A percentile compares a stretch with the other conserved stretches of the same genome.
These are phyloP conservation scores for Venustoraphidia nigricollis DNA, from an alignment of 2,888 invertebrate species.

Conservation along the genomic window DNA sequence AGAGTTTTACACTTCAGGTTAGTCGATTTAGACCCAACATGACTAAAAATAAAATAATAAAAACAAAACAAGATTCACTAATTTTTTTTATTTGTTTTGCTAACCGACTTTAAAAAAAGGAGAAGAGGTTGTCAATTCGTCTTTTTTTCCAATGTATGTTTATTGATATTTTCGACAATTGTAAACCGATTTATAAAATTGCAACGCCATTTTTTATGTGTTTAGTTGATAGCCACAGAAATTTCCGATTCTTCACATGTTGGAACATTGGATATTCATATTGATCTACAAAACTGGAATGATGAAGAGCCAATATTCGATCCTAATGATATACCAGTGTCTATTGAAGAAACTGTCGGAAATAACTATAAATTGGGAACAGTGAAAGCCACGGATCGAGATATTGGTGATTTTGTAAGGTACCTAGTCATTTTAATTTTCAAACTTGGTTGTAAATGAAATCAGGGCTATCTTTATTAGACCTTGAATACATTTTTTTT, in stretches of 20 bases:
- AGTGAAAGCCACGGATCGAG: conserved; percentile 41
- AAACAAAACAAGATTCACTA: neutral
- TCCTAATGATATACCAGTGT: conserved; percentile 20
- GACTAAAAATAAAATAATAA: neutral
- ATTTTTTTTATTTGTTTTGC: too few relatives aligned
- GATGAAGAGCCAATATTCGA: conserved; percentile 53
- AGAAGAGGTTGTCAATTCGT: too few relatives aligned
- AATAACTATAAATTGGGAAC: conserved; percentile 31
- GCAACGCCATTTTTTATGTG: too few relatives aligned
- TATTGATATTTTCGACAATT: too few relatives aligned
- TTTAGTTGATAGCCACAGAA: too few relatives aligned
- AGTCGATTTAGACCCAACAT: conserved; percentile 1
- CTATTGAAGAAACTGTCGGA: conserved; percentile 39
- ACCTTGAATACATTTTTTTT: too few relatives aligned
- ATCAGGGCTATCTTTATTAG: too few relatives aligned
- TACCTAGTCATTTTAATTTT: conserved; percentile 23
- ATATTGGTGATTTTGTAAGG: conserved; percentile 42
- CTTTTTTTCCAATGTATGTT: too few relatives aligned
- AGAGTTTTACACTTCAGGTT: conserved; percentile 28
- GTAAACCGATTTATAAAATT: too few relatives aligned
- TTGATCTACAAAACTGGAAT: conserved; percentile 48
- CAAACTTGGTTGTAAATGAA: too few relatives aligned
- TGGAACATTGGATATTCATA: conserved; percentile 28
- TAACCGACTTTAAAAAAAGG: too few relatives aligned
- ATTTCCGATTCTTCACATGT: conserved; percentile 13